Percentiles rank a stretch among this genome's conserved stretches.
These are phyloP conservation scores for Blastomussa wellsi DNA, from an alignment of 92 coral and sea anemone genomes.

Conservation along the genomic window DNA sequence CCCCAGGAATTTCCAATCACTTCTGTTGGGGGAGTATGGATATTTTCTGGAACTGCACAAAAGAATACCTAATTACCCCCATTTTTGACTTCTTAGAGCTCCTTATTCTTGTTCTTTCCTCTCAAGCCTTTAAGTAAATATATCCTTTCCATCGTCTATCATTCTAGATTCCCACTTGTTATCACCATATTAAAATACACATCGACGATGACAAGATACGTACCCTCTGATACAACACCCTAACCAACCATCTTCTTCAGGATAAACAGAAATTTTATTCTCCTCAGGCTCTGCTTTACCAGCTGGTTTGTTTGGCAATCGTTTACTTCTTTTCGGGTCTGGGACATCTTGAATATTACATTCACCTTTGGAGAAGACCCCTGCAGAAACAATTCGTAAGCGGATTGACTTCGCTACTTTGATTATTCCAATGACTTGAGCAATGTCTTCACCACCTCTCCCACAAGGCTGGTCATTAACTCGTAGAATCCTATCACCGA, in stretches of 20 bases:
- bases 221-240: constrained; percentile 82
- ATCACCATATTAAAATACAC: background rate
- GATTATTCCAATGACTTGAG: constrained; percentile 47
- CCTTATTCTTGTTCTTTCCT: too few relatives aligned
- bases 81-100: too few relatives aligned
- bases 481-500: constrained; percentile 47
- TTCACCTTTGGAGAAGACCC: background rate
- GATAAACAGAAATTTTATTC: constrained; percentile 28
- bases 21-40: too few relatives aligned
- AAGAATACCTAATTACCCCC: too few relatives aligned
- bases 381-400: constrained; percentile 36
- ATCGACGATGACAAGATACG: background rate
- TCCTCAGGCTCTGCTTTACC: background rate
- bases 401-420: constrained; percentile 36
- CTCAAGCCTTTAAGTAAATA: too few relatives aligned
- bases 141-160: too few relatives aligned
- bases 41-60: too few relatives aligned
- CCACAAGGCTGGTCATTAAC: constrained; percentile 54
- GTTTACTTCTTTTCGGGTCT: background rate
- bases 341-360: background rate
- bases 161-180: background rate
- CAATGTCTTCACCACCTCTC: constrained; percentile 23
- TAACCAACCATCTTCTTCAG: constrained; percentile 69
- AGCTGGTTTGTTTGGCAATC: background rate
- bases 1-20: too few relatives aligned